Conservation (phyloP, 2,113 vertebrate genomes). For the Microtus richardsoni region DNA sequence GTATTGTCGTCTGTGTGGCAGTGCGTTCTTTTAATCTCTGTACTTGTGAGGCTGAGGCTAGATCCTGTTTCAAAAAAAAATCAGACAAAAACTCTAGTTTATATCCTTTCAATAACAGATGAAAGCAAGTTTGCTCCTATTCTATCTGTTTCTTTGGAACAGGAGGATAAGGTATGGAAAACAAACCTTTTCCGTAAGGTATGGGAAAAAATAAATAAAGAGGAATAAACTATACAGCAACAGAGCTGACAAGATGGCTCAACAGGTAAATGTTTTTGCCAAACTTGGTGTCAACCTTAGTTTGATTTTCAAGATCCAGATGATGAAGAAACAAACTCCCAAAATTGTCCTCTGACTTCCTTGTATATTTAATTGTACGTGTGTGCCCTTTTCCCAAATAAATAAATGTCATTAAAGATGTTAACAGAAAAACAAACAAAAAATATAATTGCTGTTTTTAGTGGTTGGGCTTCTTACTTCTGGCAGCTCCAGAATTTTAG, state of each 20-base stretch:
- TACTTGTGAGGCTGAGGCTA: not conserved
- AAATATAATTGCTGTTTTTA: conserved; percentile 45
- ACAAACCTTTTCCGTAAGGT: not conserved
- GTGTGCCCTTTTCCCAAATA: not conserved
- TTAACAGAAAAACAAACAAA: not conserved
- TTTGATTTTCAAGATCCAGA: not conserved
- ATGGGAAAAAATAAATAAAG: not conserved
- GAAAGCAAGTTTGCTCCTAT: not conserved
- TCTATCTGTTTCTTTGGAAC: not conserved
- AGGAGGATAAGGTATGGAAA: not conserved
- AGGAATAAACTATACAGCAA: not conserved
- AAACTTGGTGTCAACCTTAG: not conserved
- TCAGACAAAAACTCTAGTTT: not conserved
- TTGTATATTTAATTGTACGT: not conserved
- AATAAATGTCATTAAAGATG: not conserved
- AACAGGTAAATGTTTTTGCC: not conserved
- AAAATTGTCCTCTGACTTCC: not conserved
- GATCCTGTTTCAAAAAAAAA: not conserved
- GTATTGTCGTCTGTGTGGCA: not conserved
- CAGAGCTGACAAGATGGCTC: not conserved
- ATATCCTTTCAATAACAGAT: conserved; percentile 29
- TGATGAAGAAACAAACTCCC: not conserved
- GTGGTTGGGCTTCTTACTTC: not conserved
- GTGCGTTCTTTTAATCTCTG: not conserved
- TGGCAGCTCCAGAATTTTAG: not conserved